Evolutionary conservation across 1,140 invertebrate species (phyloP).

Genomic region (Carposina sasakii): DNA sequence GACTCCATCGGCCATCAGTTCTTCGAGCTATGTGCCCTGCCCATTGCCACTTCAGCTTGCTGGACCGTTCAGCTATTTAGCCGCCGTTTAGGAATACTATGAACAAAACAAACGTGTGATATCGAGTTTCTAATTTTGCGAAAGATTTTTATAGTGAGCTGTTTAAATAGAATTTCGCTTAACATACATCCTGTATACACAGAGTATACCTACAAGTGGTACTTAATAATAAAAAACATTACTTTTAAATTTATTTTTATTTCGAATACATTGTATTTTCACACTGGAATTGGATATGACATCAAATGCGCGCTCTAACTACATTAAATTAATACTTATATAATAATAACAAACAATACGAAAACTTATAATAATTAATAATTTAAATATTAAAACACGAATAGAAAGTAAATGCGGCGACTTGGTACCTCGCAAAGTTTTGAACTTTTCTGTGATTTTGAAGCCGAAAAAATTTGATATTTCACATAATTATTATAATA

Average conservation of each 20-base stretch:
- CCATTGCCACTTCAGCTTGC: no score
- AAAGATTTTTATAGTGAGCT: no score
- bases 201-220: conserved; percentile 25
- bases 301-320: conserved; percentile 44
- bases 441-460: conserved; percentile 47
- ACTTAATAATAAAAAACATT: conserved; percentile 42
- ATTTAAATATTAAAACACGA: conserved; percentile 14
- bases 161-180: no score
- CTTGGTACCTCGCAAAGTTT: conserved; percentile 22
- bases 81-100: no score
- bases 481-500: no score
- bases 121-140: no score
- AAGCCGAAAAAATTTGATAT: conserved; percentile 18
- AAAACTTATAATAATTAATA: conserved; percentile 32
- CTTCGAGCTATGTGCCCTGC: no score
- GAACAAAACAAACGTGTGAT: no score
- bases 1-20: no score
- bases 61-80: no score
- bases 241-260: no score
- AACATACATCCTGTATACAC: no score
- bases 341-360: conserved; percentile 34
- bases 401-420: conserved; percentile 51
- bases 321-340: conserved; percentile 29
- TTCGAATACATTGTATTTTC: conserved; percentile 42
- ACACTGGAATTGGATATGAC: conserved; percentile 42